Base-by-base conservation (phyloP, 1,140 invertebrate genomes). In the Drosophila takahashii region DNA sequence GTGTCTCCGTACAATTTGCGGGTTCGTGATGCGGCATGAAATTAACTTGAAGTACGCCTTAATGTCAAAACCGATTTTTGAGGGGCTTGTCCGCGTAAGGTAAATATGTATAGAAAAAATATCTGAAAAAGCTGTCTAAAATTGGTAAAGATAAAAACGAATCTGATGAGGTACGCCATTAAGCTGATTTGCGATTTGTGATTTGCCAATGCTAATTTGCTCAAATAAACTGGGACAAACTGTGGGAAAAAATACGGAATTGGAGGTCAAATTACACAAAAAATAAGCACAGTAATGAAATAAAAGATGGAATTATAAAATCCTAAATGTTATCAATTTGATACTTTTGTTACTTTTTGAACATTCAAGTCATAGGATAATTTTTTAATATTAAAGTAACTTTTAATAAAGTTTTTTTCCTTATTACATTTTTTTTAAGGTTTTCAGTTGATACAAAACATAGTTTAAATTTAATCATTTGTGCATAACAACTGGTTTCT, bases 31-130 rank as follows among this genome's bases (percentile, higher is more conserved):
- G 60, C 47, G 47, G 57, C 77, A 67, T 79, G 60, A 54, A 78
- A 79, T 79, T 61, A 73, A 47, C 54, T 64, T 77, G 52, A 85
- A 77, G 77, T 77, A 59, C 73, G 73, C 69, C 78, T 74, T 81
- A 66, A 86, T 85, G 73, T 86, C 81, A 81, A 81, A 86, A 62
- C 27, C 52, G 36, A 79, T 50, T 62, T 65, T 79, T 70, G 60
- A 61, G 56, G 44, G 76, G 42, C 62, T 42, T 53, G 53, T 47
- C 59, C 15, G 37, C 9, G 4, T n/a, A 22, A n/a, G 39, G 56
- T 41, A 58, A 37, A 52, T 10, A 51, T 41, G 7, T 47, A 9
- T 16, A 22, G 51, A 66, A 65, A 7, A 32, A 6, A 16, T n/a
- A n/a, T n/a, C 10, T 4, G 3, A 41, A 54, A 50, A 61, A 48